These are phyloP conservation scores for Pseudobourletiella spinata DNA, from an alignment of 1,140 invertebrate species.

Conservation along the genomic window DNA sequence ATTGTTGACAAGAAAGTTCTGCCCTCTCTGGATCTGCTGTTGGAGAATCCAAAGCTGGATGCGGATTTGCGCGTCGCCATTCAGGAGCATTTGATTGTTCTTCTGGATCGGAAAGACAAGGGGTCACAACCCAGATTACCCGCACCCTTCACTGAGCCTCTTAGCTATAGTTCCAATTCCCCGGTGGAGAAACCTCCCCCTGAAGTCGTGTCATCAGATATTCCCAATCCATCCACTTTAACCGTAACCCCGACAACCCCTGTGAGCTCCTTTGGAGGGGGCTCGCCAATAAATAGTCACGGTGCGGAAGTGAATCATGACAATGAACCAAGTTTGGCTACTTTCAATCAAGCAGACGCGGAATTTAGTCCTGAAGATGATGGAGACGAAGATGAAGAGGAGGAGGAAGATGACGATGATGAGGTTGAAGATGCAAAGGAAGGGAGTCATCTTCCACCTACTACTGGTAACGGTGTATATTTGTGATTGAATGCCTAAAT, in stretches of 20 bases:
- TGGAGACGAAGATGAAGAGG: conserved; percentile 56
- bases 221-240: too few species aligned
- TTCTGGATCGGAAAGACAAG: conserved; percentile 20
- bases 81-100: conserved; percentile 51
- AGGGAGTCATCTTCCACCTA: background rate
- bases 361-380: conserved; percentile 5
- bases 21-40: conserved; percentile 75
- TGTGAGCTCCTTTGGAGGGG: too few species aligned
- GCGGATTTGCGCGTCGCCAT: conserved; percentile 75
- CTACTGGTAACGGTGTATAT: background rate
- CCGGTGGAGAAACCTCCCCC: too few species aligned
- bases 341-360: background rate
- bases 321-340: too few species aligned
- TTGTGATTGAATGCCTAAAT: background rate
- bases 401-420: conserved; percentile 87
- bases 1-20: conserved; percentile 92
- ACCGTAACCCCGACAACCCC: too few species aligned
- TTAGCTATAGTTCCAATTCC: too few species aligned
- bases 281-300: too few species aligned
- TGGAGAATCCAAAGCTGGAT: conserved; percentile 88
- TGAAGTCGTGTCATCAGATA: too few species aligned
- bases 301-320: too few species aligned
- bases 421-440: conserved; percentile 47
- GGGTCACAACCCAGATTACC: too few species aligned
- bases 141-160: too few species aligned